Percentiles rank a stretch among this genome's conserved stretches.
phyloP scores from a whole-genome alignment of 2,113 vertebrate genomes.

The Datnioides undecimradiatus region DNA sequence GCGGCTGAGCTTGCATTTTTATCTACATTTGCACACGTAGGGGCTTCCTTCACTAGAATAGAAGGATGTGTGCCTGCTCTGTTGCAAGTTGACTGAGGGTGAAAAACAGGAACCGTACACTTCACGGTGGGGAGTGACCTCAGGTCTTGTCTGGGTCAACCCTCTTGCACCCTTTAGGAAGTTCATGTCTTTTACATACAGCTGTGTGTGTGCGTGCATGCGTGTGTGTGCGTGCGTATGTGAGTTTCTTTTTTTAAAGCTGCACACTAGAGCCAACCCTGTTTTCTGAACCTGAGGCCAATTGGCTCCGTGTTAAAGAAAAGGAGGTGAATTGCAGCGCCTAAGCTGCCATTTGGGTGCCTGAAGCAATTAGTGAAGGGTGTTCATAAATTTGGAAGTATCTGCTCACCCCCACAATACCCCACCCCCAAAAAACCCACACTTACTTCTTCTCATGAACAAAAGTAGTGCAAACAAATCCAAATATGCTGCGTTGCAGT shows the following conservation, averaged over 20 bases:
- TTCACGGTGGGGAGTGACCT: slow-evolving; percentile 61
- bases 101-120: slow-evolving; percentile 83
- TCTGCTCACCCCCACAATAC: slow-evolving; percentile 7
- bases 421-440: neutral
- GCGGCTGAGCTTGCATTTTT: slow-evolving; percentile 60
- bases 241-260: slow-evolving; percentile 22
- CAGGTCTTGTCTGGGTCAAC: slow-evolving; percentile 63
- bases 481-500: neutral
- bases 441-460: neutral
- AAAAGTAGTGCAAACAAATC: neutral
- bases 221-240: slow-evolving; percentile 3
- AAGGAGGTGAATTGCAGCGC: slow-evolving; percentile 47
- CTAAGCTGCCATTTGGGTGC: slow-evolving; percentile 63
- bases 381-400: slow-evolving; percentile 58
- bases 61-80: slow-evolving; percentile 83
- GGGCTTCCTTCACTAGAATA: slow-evolving; percentile 82
- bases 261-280: slow-evolving; percentile 43
- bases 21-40: slow-evolving; percentile 66
- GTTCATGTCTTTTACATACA: slow-evolving; percentile 59
- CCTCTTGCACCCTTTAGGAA: slow-evolving; percentile 53
- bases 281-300: slow-evolving; percentile 68
- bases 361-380: slow-evolving; percentile 66
- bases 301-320: slow-evolving; percentile 64
- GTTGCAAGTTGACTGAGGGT: slow-evolving; percentile 62
- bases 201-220: slow-evolving; percentile 33